A percentile compares a stretch with the other conserved stretches of the same genome.
Evolutionary conservation across 1,140 invertebrate genomes (phyloP).

Genomic region (Camponotus pennsylvanicus): DNA sequence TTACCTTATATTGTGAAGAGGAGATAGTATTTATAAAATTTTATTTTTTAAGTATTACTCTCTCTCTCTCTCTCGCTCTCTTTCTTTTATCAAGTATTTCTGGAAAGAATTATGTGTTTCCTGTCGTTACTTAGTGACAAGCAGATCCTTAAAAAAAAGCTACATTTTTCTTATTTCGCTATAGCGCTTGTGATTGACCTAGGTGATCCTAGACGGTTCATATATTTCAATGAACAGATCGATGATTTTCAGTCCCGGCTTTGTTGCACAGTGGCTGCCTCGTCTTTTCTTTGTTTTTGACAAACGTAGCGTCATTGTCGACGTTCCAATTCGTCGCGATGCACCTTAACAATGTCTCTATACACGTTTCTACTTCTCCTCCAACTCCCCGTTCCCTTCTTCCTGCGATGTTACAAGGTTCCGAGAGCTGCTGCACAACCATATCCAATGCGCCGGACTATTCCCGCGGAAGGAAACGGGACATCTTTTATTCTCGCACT

Average conservation of each 20-base stretch:
- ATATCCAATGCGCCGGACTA: constrained; percentile 19
- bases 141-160: background rate
- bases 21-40: constrained; percentile 28
- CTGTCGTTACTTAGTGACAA: background rate
- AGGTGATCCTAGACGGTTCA: background rate
- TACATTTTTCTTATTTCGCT: background rate
- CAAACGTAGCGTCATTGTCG: constrained; percentile 25
- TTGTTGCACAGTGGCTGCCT: background rate
- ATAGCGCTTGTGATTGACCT: background rate
- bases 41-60: constrained; percentile 1
- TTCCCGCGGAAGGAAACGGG: constrained; percentile 61
- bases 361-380: background rate
- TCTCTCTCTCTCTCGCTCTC: too few species aligned
- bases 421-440: background rate
- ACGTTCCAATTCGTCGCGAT: constrained; percentile 29
- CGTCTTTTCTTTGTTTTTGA: background rate
- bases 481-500: constrained; percentile 58
- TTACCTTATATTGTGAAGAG: constrained; percentile 39
- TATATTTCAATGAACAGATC: background rate
- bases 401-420: constrained; percentile 26
- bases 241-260: background rate
- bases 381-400: too few species aligned
- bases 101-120: background rate
- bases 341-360: constrained; percentile 26
- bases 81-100: constrained; percentile 17